phyloP scores from a whole-genome alignment of 1,140 invertebrate genomes.

The Drosophila albomicans region DNA sequence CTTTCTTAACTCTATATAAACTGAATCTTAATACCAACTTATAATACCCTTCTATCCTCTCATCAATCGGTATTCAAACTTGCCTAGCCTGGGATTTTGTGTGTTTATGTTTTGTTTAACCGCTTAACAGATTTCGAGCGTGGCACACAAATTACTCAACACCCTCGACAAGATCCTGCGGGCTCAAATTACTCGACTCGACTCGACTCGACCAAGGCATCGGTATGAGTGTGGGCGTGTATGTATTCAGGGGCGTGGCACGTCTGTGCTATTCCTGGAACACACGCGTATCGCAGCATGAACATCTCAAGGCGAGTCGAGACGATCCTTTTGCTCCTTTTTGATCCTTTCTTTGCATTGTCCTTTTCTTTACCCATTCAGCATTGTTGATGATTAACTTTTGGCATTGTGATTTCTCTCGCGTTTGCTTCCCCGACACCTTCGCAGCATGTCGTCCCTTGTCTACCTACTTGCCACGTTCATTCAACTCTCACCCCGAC shows the following conservation, averaged over 20 bases:
- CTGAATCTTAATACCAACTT: no score
- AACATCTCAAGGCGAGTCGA: constrained; percentile 64
- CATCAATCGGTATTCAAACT: neutral
- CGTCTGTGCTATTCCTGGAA: constrained; percentile 64
- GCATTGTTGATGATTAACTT: constrained; percentile 40
- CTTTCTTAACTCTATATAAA: no score
- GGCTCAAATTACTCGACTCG: constrained; percentile 58
- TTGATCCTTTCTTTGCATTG: constrained; percentile 28
- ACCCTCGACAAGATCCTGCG: constrained; percentile 57
- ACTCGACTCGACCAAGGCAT: neutral
- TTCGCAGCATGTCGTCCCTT: constrained; percentile 30
- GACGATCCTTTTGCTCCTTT: constrained; percentile 28
- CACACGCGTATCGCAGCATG: constrained; percentile 79
- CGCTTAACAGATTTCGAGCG: constrained; percentile 76
- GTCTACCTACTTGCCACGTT: constrained; percentile 18
- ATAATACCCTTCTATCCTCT: no score
- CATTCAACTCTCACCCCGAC: constrained; percentile 10
- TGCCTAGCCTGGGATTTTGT: constrained; percentile 11
- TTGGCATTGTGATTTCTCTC: constrained; percentile 42
- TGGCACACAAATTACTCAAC: constrained; percentile 79
- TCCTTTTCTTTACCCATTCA: constrained; percentile 31
- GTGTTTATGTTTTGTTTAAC: constrained; percentile 74
- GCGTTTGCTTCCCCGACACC: constrained; percentile 22
- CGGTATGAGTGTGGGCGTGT: constrained; percentile 40
- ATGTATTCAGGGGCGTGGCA: constrained; percentile 13